phyloP scores from a whole-genome alignment of 2,797 vertebrate species.

The Cyclopterus lumpus region DNA sequence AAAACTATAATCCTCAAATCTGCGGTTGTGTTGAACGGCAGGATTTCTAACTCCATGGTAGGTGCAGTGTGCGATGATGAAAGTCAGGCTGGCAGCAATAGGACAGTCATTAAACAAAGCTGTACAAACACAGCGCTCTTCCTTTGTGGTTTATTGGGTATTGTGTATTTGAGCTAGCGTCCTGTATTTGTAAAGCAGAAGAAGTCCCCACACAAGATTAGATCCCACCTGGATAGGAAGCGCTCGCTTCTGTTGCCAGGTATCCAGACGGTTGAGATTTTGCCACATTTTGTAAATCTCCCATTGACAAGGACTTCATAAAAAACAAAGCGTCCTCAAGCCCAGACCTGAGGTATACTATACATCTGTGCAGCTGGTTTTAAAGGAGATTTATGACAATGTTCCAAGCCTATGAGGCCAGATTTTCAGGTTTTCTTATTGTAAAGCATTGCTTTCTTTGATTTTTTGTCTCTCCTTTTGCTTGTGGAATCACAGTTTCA shows the following conservation, averaged over 20 bases:
- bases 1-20: conserved; percentile 64
- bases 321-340: conserved; percentile 69
- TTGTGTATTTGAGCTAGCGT: conserved; percentile 80
- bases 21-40: conserved; percentile 35
- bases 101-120: conserved; percentile 76
- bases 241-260: conserved; percentile 74
- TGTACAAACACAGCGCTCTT: conserved; percentile 77
- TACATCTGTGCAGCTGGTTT: conserved; percentile 52
- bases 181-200: conserved; percentile 81
- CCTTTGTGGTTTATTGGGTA: conserved; percentile 81
- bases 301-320: conserved; percentile 68
- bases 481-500: conserved; percentile 6
- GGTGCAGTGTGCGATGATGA: conserved; percentile 47
- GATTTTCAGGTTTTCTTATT: conserved; percentile 38
- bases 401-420: conserved; percentile 24
- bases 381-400: conserved; percentile 42
- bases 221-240: conserved; percentile 84
- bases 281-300: conserved; percentile 72
- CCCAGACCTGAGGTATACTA: conserved; percentile 51
- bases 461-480: conserved; percentile 19
- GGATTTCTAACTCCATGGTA: conserved; percentile 62
- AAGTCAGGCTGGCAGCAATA: conserved; percentile 64
- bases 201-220: conserved; percentile 83
- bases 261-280: conserved; percentile 71
- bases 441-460: not conserved